Conservation (phyloP, 2,888 invertebrate genomes). For the Coelopa pilipes region DNA sequence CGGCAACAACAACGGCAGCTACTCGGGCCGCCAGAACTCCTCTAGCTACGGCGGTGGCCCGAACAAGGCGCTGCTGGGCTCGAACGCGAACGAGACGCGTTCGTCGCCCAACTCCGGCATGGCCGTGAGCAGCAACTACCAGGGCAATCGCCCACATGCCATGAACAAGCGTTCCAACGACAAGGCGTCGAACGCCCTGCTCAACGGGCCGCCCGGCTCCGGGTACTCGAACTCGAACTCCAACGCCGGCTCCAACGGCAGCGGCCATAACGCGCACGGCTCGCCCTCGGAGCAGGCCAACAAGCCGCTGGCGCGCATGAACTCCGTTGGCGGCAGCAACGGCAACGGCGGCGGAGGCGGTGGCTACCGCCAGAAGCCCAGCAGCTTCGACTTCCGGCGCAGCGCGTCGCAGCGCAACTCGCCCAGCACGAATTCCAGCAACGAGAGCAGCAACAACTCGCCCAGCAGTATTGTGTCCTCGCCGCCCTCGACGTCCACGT, state of each 20-base stretch:
- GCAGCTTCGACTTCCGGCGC: conserved; percentile 60
- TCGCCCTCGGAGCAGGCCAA: conserved; percentile 42
- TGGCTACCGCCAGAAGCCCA: conserved; percentile 55
- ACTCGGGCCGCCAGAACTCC: conserved; percentile 29
- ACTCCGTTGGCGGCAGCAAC: conserved; percentile 53
- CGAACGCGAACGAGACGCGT: conserved; percentile 58
- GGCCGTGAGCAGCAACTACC: conserved; percentile 50
- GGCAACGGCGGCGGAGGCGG: conserved; percentile 39
- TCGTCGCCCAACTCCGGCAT: conserved; percentile 56
- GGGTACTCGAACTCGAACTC: conserved; percentile 44
- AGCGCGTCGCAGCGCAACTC: conserved; percentile 66
- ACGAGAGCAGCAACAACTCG: conserved; percentile 67
- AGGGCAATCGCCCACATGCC: conserved; percentile 52
- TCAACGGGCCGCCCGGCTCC: conserved; percentile 52
- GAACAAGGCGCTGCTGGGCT: conserved; percentile 54
- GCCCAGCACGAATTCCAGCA: conserved; percentile 63
- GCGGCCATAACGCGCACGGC: conserved; percentile 7
- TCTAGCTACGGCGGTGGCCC: conserved; percentile 46
- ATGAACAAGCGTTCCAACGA: conserved; percentile 53
- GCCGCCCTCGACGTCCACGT: conserved; percentile 41
- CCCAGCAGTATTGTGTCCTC: conserved; percentile 63
- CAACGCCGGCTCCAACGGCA: conserved; percentile 37
- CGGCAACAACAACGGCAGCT: conserved; percentile 36
- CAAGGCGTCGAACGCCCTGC: conserved; percentile 55
- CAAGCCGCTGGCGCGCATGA: conserved; percentile 55